Percentiles rank a stretch among this genome's conserved stretches.
These are phyloP conservation scores for Clarias pachynema DNA, from an alignment of 2,797 vertebrate genomes.

Conservation along the genomic window DNA sequence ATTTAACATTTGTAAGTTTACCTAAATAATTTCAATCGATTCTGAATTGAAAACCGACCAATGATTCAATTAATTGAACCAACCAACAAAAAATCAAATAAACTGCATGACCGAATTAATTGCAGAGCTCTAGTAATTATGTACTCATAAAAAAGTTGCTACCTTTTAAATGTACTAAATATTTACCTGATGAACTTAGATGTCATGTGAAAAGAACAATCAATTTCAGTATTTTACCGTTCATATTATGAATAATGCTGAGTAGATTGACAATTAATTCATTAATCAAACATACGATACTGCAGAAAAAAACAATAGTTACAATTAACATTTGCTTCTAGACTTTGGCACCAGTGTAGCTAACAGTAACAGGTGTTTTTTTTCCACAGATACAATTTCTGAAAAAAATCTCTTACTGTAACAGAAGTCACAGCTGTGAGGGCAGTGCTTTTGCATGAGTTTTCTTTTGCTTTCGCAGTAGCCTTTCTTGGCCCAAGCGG, in stretches of 20 bases:
- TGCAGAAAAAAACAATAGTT: neutral
- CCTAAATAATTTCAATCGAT: too few relatives aligned
- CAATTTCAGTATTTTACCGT: neutral
- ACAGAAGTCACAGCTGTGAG: conserved; percentile 95
- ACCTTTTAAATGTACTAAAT: neutral
- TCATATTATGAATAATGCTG: neutral
- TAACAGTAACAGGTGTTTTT: neutral
- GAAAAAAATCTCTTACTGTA: conserved; percentile 78
- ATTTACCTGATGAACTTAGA: neutral
- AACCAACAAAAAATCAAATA: too few relatives aligned
- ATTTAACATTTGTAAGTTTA: too few relatives aligned
- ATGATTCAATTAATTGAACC: too few relatives aligned
- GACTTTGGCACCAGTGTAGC: too few relatives aligned
- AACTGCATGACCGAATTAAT: too few relatives aligned
- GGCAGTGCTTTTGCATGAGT: conserved; percentile 96
- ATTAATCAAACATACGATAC: neutral
- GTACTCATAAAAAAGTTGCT: neutral
- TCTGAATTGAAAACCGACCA: too few relatives aligned
- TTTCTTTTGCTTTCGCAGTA: conserved; percentile 85
- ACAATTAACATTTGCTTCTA: neutral
- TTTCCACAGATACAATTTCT: neutral
- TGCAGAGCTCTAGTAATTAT: too few relatives aligned
- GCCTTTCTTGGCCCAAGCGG: conserved; percentile 86
- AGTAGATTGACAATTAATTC: neutral
- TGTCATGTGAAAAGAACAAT: neutral